Base-by-base conservation (phyloP, 2,888 invertebrate genomes). In the Hirtodrosophila histrioides region DNA sequence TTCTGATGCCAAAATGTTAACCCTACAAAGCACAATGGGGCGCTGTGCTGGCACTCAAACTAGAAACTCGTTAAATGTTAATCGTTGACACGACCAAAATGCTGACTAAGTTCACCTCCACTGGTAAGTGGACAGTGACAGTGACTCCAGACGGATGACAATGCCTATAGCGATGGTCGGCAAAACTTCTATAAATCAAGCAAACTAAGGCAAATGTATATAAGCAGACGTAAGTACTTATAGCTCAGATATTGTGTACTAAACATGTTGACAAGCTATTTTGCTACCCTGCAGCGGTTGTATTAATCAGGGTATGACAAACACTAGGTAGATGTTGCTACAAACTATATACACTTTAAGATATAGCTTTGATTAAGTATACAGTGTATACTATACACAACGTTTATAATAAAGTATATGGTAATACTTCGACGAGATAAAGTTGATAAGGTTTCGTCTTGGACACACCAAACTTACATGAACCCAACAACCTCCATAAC, bases 31-130 rank as follows among this genome's bases (percentile, higher is more conserved):
- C 67, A 53, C 63, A 67, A 56, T 55, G 66, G 62, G 53, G 54
- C 57, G 66, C 50, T 45, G 44, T 63, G 57, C 49, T 53, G 53
- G 53, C 50, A 43, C 50, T 45, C 57, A 37, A 55, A 37, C 45
- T 62, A 41, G 54, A 54, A 57, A 72, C 68, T 85, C 82, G 82
- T 82, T 82, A 85, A 82, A 87, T 82, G 88, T 76, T 85, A 87
- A 87, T 85, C 82, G 81, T 58, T 84, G 82, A 81, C 81, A 86
- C 85, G 79, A 82, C 86, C 86, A 61, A 84, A 84, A 63, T 67
- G 86, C 77, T 81, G 86, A 86, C 80, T 86, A 86, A 76, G 63
- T 65, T 56, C 57, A 62, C 55, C 45, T 62, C 54, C 67, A 74
- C 57, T 56, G 53, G 49, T 62, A 48, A 49, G 54, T 66, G 56